These are phyloP conservation scores for Noctuana brunneofusca DNA, from an alignment of 2,888 invertebrate species.

Conservation along the genomic window DNA sequence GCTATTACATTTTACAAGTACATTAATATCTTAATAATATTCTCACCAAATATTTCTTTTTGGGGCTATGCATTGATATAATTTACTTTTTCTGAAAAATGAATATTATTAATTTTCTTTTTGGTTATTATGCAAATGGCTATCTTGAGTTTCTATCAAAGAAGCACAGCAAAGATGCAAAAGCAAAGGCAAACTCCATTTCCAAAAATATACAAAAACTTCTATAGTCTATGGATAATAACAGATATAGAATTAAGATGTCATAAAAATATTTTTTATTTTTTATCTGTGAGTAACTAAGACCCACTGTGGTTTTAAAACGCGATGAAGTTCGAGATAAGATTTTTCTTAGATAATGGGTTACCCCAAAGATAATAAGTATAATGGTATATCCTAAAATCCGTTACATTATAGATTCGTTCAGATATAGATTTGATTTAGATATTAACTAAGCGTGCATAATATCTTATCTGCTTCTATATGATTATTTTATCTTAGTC, in stretches of 20 bases:
- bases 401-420: no score
- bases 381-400: no score
- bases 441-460: no score
- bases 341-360: no score
- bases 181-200: constrained; percentile 49
- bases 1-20: constrained; percentile 10
- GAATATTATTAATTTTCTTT: constrained; percentile 40
- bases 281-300: not conserved
- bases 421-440: no score
- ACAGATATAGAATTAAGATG: not conserved
- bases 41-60: constrained; percentile 21
- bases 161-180: no score
- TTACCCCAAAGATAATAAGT: no score
- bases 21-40: not conserved
- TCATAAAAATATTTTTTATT: no score
- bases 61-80: constrained; percentile 20
- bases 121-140: constrained; percentile 69
- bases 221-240: not conserved
- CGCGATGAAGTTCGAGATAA: no score
- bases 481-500: no score
- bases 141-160: constrained; percentile 55
- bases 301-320: no score
- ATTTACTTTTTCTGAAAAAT: constrained; percentile 6
- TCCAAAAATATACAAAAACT: constrained; percentile 16
- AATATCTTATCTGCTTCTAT: no score